Base-by-base conservation (phyloP, 1,140 invertebrate species). In the Cydia strobilella region DNA sequence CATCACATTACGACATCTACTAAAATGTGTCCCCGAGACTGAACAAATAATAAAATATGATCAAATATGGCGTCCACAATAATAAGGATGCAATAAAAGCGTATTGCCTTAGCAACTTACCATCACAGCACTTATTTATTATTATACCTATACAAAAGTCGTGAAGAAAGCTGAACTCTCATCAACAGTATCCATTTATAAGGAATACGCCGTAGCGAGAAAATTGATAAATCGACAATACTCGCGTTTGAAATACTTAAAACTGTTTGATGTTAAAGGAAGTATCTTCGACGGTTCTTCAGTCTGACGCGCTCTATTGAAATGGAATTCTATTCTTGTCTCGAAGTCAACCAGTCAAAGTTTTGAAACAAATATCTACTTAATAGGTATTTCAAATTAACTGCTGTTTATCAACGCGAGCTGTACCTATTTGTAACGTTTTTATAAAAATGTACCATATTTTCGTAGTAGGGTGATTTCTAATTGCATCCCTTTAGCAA, bases 201-300 rank as follows among this genome's bases (percentile, higher is more conserved):
- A 51, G 48, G n/a, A 51, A 6, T n/a, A 51, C 45, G 20, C 20
- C 54, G 15, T 2, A 23, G 18, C 20, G 10, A 59, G 54, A 59
- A 59, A 59, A 59, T 59, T 59, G 54, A 59, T 12, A 59, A 23
- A 59, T 59, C 54, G 54, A 59, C 54, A 59, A 59, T 59, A 23
- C 20, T 23, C 54, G 54, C 23, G 54, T 59, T 59, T 7, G 7
- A 12, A 59, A 12, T 59, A 23, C 54, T 23, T 59, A n/a, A 54
- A n/a, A 54, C 51, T 59, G 54, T 59, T 59, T 59, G 54, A 59
- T 59, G 20, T 23, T 59, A 23, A 59, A 23, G 18, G 10, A 23
- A 51, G 48, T 51, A 5, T 12, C 7, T 23, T 23, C 18, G 20
- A 23, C 20, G 54, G 5, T 59, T 23, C 54, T 59, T 10, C 4